Base-by-base conservation (phyloP, 2,888 invertebrate species). In the Clanis bilineata region DNA sequence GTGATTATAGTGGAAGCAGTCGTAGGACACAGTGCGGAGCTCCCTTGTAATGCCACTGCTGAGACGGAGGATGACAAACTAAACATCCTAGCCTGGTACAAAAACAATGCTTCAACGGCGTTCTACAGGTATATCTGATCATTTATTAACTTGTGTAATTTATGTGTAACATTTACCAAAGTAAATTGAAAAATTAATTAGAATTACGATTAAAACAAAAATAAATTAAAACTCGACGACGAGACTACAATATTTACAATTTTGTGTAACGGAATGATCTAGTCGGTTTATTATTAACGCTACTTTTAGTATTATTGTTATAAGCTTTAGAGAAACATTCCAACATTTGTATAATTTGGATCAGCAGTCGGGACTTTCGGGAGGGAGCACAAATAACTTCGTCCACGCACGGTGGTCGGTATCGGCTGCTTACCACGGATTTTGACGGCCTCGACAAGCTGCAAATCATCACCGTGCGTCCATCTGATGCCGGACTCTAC, bases 341-440 rank as follows among this genome's bases (percentile, higher is more conserved):
- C 28, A 61, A 43, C 61, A 59, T 61, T 38, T 39, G 65, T 54
- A 62, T 71, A 41, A 64, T 72, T 72, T 83, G 83, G 56, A 76
- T 77, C 77, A 86, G 83, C 90, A 92, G 92, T 78, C 86, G 87
- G 66, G 92, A 92, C 73, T 73, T 86, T 39, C 89, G 91, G 60
- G 77, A 71, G 54, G 83, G 72, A 38, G 76, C 73, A 2, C 74
- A 72, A 32, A 72, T 68, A 18, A 72, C 60, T 36, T 64, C 56
- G 39, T 69, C 75, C 56, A 67, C 79, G 1, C 64, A 74, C 5
- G 74, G 71, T 56, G 75, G 76, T 2, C 79, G 88, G 4, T 90
- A 85, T 72, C 79, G 77, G 23, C 76, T 86, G 60, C 74, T 88
- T 56, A 75, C 73, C 6, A 71, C 80, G 1, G 80, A 82, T 54